Conservation (phyloP, 1,140 invertebrate genomes). For the Scaptomyza pallida region DNA sequence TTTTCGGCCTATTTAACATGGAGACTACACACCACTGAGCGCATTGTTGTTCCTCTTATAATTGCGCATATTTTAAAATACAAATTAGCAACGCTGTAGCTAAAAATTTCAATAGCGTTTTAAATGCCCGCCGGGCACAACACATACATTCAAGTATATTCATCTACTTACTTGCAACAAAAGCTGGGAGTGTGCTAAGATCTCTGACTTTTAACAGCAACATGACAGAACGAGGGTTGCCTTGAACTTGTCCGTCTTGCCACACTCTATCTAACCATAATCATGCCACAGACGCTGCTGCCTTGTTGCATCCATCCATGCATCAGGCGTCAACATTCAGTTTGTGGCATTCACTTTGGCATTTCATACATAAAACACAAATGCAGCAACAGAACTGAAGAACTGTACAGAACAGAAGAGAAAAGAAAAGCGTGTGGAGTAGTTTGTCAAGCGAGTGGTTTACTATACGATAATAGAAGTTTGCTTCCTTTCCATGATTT, state of each 20-base stretch:
- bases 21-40: constrained; percentile 74
- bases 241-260: constrained; percentile 54
- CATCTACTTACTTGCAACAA: constrained; percentile 18
- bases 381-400: constrained; percentile 26
- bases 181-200: constrained; percentile 56
- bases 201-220: constrained; percentile 55
- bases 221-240: constrained; percentile 43
- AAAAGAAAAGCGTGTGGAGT: constrained; percentile 28
- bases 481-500: constrained; percentile 1
- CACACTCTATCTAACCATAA: not conserved
- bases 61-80: constrained; percentile 83
- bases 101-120: constrained; percentile 70
- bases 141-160: constrained; percentile 3
- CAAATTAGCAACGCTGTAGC: constrained; percentile 82
- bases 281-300: constrained; percentile 6
- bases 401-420: constrained; percentile 34
- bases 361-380: constrained; percentile 73
- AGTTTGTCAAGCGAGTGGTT: constrained; percentile 67
- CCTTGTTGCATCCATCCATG: constrained; percentile 43
- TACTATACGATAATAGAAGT: not conserved
- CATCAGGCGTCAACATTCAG: constrained; percentile 70
- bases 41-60: constrained; percentile 66
- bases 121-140: constrained; percentile 44
- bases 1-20: constrained; percentile 74
- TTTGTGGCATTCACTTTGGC: constrained; percentile 71